Evolutionary conservation across 2,797 vertebrate genomes (phyloP).

Genomic region (Gastrophryne carolinensis): DNA sequence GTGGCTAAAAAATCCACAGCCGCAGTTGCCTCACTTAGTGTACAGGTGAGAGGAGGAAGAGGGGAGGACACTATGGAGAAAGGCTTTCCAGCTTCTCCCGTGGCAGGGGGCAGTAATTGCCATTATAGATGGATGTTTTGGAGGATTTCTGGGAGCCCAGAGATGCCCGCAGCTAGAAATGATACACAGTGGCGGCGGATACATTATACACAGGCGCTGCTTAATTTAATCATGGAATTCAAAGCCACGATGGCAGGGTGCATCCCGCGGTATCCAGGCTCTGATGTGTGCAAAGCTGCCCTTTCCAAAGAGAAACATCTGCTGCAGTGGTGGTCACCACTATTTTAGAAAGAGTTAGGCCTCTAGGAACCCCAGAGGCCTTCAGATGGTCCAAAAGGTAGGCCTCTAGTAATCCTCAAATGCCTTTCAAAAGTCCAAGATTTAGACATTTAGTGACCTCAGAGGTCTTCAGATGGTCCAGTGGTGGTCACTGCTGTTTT

Average conservation of each 20-base stretch:
- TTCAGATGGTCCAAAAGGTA: no score
- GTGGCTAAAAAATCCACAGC: constrained; percentile 12
- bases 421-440: no score
- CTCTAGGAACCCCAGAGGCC: no score
- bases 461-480: no score
- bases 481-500: no score
- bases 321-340: no score
- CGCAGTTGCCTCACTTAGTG: constrained; percentile 24
- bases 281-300: background rate
- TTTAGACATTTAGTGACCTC: no score
- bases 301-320: no score
- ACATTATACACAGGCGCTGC: background rate
- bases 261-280: background rate
- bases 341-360: no score
- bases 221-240: background rate
- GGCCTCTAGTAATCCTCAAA: no score
- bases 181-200: background rate
- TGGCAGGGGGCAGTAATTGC: constrained; percentile 42
- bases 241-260: background rate
- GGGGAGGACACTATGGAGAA: background rate
- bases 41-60: background rate
- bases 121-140: constrained; percentile 42
- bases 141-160: constrained; percentile 7
- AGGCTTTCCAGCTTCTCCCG: constrained; percentile 16
- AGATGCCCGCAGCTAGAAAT: constrained; percentile 6